These are phyloP conservation scores for Papilio polytes DNA, from an alignment of 1,140 invertebrate species.

Conservation along the genomic window DNA sequence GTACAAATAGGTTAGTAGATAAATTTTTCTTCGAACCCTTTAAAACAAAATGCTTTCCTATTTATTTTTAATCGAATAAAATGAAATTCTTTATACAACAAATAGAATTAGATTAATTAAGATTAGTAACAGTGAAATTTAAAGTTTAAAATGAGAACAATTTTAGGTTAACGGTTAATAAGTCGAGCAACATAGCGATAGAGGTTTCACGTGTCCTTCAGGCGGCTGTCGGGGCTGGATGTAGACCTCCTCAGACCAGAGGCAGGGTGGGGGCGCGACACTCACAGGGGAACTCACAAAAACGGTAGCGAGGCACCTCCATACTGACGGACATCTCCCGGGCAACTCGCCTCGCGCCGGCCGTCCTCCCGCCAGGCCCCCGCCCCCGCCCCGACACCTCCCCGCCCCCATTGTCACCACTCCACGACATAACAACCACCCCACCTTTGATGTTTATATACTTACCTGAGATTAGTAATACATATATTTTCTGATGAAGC, in stretches of 20 bases:
- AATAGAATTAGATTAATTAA: not conserved
- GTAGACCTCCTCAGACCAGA: not conserved
- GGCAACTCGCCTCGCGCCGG: constrained; percentile 64
- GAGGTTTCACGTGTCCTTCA: not conserved
- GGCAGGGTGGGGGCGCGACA: constrained; percentile 48
- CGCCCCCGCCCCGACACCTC: constrained; percentile 43
- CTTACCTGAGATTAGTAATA: not conserved
- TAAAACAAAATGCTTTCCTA: not conserved
- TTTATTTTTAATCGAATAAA: not conserved
- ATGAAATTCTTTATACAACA: not conserved
- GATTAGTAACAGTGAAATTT: not conserved
- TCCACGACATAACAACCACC: not conserved
- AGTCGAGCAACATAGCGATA: not conserved
- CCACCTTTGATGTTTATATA: constrained; percentile 8
- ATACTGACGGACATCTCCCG: constrained; percentile 75
- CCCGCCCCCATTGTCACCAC: constrained; percentile 49
- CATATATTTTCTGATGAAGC: not conserved
- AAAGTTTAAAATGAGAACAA: not conserved
- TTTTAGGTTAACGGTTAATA: not conserved
- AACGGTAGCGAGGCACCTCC: constrained; percentile 79
- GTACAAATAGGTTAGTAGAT: not conserved
- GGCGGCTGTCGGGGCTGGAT: not conserved
- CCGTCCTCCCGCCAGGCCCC: constrained; percentile 51
- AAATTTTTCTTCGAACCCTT: not conserved
- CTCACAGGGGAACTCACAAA: constrained; percentile 75